These are phyloP conservation scores for Carassius gibelio DNA, from an alignment of 2,113 vertebrate species.

Conservation along the genomic window DNA sequence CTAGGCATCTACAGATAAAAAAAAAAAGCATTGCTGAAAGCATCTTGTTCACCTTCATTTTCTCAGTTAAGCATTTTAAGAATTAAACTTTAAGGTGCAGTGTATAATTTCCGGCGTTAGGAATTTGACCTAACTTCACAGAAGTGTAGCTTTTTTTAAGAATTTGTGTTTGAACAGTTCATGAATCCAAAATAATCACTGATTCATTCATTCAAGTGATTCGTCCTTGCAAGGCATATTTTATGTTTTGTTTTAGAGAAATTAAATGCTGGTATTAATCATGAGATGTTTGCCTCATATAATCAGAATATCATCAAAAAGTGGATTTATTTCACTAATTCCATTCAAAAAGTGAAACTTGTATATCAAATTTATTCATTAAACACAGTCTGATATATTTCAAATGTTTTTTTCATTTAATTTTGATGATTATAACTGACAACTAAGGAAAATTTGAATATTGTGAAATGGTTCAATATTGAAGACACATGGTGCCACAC, in stretches of 20 bases:
- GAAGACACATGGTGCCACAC: no score
- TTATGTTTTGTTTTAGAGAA: background rate
- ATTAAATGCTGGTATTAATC: no score
- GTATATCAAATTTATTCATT: no score
- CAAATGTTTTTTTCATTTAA: no score
- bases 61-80: background rate
- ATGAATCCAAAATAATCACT: background rate
- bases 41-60: background rate
- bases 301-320: no score
- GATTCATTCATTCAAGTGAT: background rate
- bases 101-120: background rate
- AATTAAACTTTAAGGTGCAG: background rate
- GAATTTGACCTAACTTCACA: background rate
- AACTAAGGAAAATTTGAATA: no score
- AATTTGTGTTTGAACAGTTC: background rate
- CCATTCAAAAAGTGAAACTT: no score
- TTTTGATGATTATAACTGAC: no score
- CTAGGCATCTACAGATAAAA: slow-evolving; percentile 71
- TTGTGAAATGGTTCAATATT: no score
- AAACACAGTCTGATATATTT: no score
- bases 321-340: no score
- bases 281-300: no score
- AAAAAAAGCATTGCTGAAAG: background rate
- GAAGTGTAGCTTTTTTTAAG: background rate
- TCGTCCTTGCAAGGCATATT: background rate